These are phyloP conservation scores for Serranus cabrilla DNA, from an alignment of 2,797 vertebrate species.

Conservation along the genomic window DNA sequence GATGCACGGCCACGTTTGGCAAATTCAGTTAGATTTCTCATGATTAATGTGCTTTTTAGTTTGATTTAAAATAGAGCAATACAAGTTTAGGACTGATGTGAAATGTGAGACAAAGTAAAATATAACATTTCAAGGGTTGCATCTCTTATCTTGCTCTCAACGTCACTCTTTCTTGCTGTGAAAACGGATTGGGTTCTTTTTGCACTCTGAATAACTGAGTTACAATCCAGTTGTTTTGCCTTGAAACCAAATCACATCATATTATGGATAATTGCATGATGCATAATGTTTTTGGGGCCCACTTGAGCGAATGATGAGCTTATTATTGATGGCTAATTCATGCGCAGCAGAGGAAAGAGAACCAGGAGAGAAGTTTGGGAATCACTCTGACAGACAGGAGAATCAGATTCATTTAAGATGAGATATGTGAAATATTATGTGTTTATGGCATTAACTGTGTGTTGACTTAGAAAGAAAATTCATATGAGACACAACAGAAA, in stretches of 20 bases:
- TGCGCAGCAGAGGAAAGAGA: not conserved
- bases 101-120: not conserved
- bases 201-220: constrained; percentile 10
- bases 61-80: not conserved
- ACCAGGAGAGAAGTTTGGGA: not conserved
- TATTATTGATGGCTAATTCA: constrained; percentile 1
- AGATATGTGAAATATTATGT: not conserved
- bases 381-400: not conserved
- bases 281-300: not conserved
- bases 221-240: constrained; percentile 29
- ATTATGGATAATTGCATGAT: constrained; percentile 14
- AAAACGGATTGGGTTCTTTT: constrained; percentile 8
- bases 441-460: not conserved
- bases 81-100: not conserved
- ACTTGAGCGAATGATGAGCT: constrained; percentile 24
- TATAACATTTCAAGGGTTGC: too few relatives aligned
- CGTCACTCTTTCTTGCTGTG: not conserved
- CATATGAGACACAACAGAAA: not conserved
- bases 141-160: not conserved
- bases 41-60: not conserved
- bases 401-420: not conserved
- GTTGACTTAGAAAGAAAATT: not conserved
- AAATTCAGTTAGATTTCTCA: not conserved
- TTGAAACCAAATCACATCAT: constrained; percentile 9
- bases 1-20: not conserved